Evolutionary conservation across 2,113 vertebrate species (phyloP), one percentile per base, ranked within the genome.

Genomic region (Trichomycterus rosablanca): DNA sequence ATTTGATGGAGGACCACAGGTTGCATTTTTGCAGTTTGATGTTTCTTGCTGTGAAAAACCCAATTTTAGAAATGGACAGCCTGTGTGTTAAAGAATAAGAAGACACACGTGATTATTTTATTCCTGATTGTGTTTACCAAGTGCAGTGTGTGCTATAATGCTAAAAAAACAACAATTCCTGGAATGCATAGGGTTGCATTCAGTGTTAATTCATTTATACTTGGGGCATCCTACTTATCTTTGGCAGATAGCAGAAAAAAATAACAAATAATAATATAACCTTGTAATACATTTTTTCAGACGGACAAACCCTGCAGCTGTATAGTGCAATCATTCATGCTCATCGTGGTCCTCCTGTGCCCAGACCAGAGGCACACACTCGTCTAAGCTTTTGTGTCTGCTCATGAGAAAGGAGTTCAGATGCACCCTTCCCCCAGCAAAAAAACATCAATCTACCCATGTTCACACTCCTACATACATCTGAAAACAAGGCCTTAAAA

Each of bases 351-450:
- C 15, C 61, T 28, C 54, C 61, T 49, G 46, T 63, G 59, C 45
- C 59, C 69, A 67, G 59, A 72, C 52, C 30, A 54, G 61, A 46
- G 61, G 61, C 50, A 54, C 40, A 58, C 30, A 56, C 16, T 56
- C 37, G 39, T 67, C 58, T 67, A 46, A 53, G 59, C 52, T 59
- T 67, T 72, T 67, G 53, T 72, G 68, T 71, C 54, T 72, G 70
- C 32, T 61, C 56, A 51, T 63, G 58, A 67, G 63, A 53, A 67
- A 67, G 35, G 70, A 67, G 70, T 67, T 67, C 70, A 72, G 59
- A 63, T 35, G n/a, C 24, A 9, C 63, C 63, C 64, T 61, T 54
- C 64, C 70, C 63, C 43, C 55, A 34, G 32, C n/a, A 3, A 11
- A 9, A 35, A 35, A 35, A 23, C 49, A 64, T 72, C 63, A 66